Evolutionary conservation across 2,113 vertebrate species (phyloP), one percentile per base, ranked within the genome.

Genomic region (Herpetotheres cachinnans): DNA sequence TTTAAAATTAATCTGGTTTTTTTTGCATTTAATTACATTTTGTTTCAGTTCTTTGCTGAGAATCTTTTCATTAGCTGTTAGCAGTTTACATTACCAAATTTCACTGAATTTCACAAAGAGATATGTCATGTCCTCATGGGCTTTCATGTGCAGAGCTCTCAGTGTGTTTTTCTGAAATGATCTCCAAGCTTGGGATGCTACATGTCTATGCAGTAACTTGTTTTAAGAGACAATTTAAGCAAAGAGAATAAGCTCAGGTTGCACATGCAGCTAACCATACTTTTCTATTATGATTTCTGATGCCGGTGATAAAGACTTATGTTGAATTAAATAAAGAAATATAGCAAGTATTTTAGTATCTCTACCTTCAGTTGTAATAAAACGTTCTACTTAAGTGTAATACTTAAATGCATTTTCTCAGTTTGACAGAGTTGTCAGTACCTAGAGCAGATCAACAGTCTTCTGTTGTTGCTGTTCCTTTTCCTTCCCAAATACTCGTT

Each of bases 121-220:
- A 25, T 46, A 10, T 71, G 62, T 74, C 32, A 50, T 76, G 74
- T 73, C 26, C 36, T 91, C 65, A 42, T 93, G 74, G 47, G 44
- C 49, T 97, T 96, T 69, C 89, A 84, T 27, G n/a, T 83, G 56
- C 38, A 20, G 86, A 80, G 61, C 38, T 84, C 76, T 94, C 71
- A 42, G 47, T 90, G 36, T 90, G 30, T 83, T 97, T 79, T 82
- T 94, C 82, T 95, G 76, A 97, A 97, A 58, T 85, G n/a, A 82
- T 88, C 90, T 97, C 67, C 50, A 71, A 96, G 90, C 55, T 95
- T 72, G 82, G 92, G 52, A 32, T 83, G 82, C 61, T 90, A 66
- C 17, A 13, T 52, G 3, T 63, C 30, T 62, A 47, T 95, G 91
- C 58, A 94, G 62, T 89, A 91, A 54, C 70, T 86, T 69, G 21